These are phyloP conservation scores for Drosophila truncata DNA, from an alignment of 1,140 invertebrate species.

Conservation along the genomic window DNA sequence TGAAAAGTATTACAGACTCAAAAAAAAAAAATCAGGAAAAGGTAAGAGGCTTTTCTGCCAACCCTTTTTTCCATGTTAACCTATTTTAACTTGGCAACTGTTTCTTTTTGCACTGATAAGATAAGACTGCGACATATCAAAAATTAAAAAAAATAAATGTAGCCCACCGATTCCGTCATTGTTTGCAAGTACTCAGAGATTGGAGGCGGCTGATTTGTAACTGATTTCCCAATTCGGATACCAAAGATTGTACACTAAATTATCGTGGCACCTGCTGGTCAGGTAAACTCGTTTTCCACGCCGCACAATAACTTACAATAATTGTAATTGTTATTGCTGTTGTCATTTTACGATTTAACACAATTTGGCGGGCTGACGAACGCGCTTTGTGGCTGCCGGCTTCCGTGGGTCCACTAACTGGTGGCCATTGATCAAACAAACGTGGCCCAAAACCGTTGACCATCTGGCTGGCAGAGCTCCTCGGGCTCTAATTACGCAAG, in stretches of 20 bases:
- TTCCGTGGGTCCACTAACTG: slow-evolving; percentile 34
- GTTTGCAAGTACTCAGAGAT: slow-evolving; percentile 30
- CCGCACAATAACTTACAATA: slow-evolving; percentile 48
- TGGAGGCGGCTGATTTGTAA: neutral
- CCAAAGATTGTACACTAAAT: slow-evolving; percentile 1
- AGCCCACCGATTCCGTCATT: slow-evolving; percentile 27
- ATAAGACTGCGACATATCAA: slow-evolving; percentile 26
- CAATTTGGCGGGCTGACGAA: slow-evolving; percentile 56
- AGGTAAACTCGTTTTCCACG: slow-evolving; percentile 33
- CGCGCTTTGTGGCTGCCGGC: slow-evolving; percentile 39
- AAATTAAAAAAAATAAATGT: neutral
- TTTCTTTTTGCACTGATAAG: slow-evolving; percentile 32
- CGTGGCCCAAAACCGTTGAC: slow-evolving; percentile 31
- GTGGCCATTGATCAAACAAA: slow-evolving; percentile 44
- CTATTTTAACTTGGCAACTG: slow-evolving; percentile 12
- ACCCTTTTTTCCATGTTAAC: slow-evolving; percentile 7
- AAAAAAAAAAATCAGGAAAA: slow-evolving; percentile 1
- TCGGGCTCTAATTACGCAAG: slow-evolving; percentile 45
- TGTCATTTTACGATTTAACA: slow-evolving; percentile 37
- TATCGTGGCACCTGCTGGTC: slow-evolving; percentile 22
- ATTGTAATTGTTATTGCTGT: slow-evolving; percentile 46
- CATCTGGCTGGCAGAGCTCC: slow-evolving; percentile 38
- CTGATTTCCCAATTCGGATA: slow-evolving; percentile 25
- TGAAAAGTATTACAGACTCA: neutral
- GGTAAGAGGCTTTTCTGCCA: neutral